Base-by-base conservation (phyloP, 2,888 invertebrate species). In the Harmothoe impar region DNA sequence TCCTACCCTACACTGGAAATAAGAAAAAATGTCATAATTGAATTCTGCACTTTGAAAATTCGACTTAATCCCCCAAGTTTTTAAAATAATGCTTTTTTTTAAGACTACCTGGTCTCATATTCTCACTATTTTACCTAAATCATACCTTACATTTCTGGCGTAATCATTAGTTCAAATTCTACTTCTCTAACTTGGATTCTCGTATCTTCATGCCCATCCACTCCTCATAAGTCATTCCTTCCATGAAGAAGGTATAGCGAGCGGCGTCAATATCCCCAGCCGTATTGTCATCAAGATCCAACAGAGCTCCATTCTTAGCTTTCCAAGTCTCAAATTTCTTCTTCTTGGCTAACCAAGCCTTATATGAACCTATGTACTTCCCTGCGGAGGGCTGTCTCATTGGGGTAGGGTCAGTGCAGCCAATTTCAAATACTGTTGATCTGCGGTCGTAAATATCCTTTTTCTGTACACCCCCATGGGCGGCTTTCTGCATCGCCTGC, bases 181-280 rank as follows among this genome's bases (percentile, higher is more conserved):
- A 20, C 15, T 62, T 62, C 3, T 62, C 62, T n/a, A 62, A 25
- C 77, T 31, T 77, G 17, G 77, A 25, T 56, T 91, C 85, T 0
- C 85, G 35, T 1, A 25, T 25, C 43, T 91, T 91, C 86, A 52
- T 89, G 20, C 89, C 91, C 15, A 91, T 85, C 91, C 91, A 91
- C 77, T 91, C 91, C 51, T 85, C 72, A 54, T 91, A 89, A 3
- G 91, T 85, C 89, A 91, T 91, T 17, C 91, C 91, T n/a, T 91
- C 91, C 85, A 89, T 54, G 25, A 85, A 35, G 68, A 91, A 54
- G 23, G 85, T 68, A 17, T 31, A 25, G 31, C 89, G 29, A 35
- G 72, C 62, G 35, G 54, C 35, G 3, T 56, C 68, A 7, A 85
- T 17, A 43, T 89, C 89, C 29, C 62, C 68, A 0, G 15, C n/a